A percentile compares a stretch with the other conserved stretches of the same genome.
phyloP scores from a whole-genome alignment of 2,113 vertebrate species.

The Amazona vittata region DNA sequence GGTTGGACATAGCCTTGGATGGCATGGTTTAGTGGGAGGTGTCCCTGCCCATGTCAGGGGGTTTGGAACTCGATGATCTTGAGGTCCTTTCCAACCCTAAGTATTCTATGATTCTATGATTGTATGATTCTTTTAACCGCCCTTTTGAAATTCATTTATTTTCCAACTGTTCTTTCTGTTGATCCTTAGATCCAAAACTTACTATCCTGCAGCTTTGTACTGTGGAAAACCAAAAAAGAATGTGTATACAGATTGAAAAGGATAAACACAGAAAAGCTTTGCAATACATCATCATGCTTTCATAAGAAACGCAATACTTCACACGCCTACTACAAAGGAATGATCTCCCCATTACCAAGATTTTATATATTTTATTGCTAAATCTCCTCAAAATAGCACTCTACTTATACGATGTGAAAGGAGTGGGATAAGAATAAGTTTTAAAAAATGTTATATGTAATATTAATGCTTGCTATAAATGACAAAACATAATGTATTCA shows the following conservation, averaged over 20 bases:
- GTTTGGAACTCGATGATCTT: no score
- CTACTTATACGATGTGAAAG: not conserved
- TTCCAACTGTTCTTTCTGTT: not conserved
- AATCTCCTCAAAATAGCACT: not conserved
- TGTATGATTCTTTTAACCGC: not conserved
- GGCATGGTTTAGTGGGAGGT: no score
- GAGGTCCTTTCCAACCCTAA: no score
- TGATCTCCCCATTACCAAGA: not conserved
- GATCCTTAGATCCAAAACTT: not conserved
- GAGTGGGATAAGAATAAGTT: not conserved
- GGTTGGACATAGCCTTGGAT: no score
- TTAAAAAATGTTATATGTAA: not conserved
- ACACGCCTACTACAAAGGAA: not conserved
- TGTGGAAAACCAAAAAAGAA: not conserved
- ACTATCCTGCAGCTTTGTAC: not conserved
- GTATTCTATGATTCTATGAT: no score
- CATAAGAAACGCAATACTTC: not conserved
- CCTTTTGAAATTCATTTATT: not conserved
- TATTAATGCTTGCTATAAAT: not conserved
- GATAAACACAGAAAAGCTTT: not conserved
- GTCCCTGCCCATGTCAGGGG: no score
- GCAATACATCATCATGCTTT: not conserved
- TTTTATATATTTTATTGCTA: not conserved
- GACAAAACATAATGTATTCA: not conserved
- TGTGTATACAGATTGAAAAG: not conserved